Conservation (phyloP, 37 sponge, comb jelly and placozoan genomes). For the Oopsacas minuta region DNA sequence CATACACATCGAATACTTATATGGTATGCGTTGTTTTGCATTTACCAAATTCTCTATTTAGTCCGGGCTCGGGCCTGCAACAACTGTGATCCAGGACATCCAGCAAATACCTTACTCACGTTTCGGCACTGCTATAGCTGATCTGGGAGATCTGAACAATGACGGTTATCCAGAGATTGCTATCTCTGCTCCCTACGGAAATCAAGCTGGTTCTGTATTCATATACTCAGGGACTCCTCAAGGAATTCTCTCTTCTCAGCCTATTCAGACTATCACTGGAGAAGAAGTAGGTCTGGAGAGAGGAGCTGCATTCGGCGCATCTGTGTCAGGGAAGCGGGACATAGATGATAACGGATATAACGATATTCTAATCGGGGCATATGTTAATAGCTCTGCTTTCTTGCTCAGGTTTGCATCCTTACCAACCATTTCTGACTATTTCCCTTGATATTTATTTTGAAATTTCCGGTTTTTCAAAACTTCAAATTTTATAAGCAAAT, state of each 20-base stretch:
- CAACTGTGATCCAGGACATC: neutral
- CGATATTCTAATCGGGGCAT: constrained; percentile 20
- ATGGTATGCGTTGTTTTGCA: no score
- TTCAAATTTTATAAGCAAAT: neutral
- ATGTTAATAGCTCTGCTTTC: neutral
- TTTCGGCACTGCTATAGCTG: constrained; percentile 23
- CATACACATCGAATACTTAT: no score
- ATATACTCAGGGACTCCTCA: constrained; percentile 36
- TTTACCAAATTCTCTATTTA: neutral
- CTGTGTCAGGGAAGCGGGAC: constrained; percentile 37
- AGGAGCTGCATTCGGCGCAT: constrained; percentile 30
- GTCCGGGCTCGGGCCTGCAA: neutral
- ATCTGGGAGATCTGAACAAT: constrained; percentile 23
- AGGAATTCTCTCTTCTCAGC: neutral
- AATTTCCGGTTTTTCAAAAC: neutral
- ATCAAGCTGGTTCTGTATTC: constrained; percentile 39
- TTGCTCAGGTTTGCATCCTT: neutral
- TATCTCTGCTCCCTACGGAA: constrained; percentile 67
- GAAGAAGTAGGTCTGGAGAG: neutral
- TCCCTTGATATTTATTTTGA: neutral
- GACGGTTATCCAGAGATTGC: constrained; percentile 54
- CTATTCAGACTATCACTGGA: constrained; percentile 22
- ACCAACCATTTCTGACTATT: no score
- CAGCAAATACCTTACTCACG: neutral
- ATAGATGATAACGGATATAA: constrained; percentile 46